Evolutionary conservation across 2,113 vertebrate genomes (phyloP), one percentile per base, ranked within the genome.

Genomic region (Aspiorhynchus laticeps): DNA sequence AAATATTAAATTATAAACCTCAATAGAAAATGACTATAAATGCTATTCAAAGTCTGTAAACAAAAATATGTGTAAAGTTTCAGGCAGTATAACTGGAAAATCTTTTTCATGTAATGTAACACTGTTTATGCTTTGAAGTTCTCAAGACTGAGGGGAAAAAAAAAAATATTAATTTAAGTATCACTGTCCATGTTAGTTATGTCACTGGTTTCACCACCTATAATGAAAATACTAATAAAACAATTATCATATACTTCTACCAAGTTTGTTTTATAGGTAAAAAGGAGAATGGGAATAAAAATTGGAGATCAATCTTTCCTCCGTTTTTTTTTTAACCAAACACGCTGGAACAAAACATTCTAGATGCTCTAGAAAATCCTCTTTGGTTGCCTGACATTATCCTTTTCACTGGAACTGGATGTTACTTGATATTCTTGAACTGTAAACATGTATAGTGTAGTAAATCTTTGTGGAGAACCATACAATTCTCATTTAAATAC

Each of bases 401-500:
- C 4, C 3, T n/a, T 63, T 74, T 41, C 21, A 71, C 4, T 28
- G 5, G 19, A 14, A 38, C 33, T 41, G 33, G 24, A 26, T 33
- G 21, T n/a, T 56, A 56, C 36, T 81, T 81, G 14, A 65, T 61
- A 8, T 7, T 38, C 21, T 38, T 21, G 2, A 73, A 75, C 73
- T 76, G 59, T 65, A 65, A 81, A 81, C 24, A 28, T 51, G 2
- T 36, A 51, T 9, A 83, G 28, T 71, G 38, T 24, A 24, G 43
- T 48, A 36, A 33, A 51, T 46, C 1, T 21, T 65, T 46, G 36
- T 65, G 24, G 15, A 8, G 11, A 41, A 83, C 10, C 41, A 67
- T n/a, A 71, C 15, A 71, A 15, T 46, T 67, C 8, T 67, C 5
- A 82, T 5, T 65, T 81, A 65, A 81, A 81, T 65, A 36, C n/a